phyloP scores from a whole-genome alignment of 2,113 vertebrate genomes.

The Nycticorax nycticorax region DNA sequence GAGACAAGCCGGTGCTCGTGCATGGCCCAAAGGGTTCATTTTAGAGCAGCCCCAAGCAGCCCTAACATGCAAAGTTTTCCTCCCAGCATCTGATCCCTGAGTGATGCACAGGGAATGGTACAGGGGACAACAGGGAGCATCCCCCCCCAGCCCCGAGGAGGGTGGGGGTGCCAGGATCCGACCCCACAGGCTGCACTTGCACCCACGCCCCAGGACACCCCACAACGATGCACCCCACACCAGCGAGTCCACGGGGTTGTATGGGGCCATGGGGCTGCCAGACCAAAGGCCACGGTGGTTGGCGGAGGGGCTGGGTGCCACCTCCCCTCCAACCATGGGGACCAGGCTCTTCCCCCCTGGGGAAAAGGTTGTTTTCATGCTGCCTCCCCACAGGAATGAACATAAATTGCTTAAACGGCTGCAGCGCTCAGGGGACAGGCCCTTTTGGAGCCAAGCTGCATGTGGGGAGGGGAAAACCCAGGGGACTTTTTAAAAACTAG shows the following conservation, averaged over 20 bases:
- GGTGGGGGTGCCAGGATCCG: neutral
- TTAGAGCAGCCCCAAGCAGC: neutral
- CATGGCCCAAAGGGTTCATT: neutral
- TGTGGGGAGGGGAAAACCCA: neutral
- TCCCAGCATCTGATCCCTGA: neutral
- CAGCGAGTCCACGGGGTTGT: accelerated
- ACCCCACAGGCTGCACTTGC: neutral
- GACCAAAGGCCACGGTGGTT: neutral
- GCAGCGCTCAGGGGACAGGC: neutral
- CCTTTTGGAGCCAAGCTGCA: neutral
- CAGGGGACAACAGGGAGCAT: neutral
- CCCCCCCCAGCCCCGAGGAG: neutral
- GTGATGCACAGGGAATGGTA: accelerated
- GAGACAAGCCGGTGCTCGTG: neutral
- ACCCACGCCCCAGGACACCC: accelerated
- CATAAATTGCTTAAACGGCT: neutral
- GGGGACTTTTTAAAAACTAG: conserved; percentile 27
- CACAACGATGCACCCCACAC: accelerated
- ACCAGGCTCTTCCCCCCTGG: neutral
- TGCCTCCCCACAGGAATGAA: neutral
- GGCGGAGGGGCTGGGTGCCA: neutral
- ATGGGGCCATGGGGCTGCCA: neutral
- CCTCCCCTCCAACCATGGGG: neutral
- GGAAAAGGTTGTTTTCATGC: neutral
- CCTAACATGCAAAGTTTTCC: neutral